Percentiles rank a stretch among this genome's conserved stretches.
Evolutionary conservation across 2,888 invertebrate genomes (phyloP).

Genomic region (Apotomis betuletana): DNA sequence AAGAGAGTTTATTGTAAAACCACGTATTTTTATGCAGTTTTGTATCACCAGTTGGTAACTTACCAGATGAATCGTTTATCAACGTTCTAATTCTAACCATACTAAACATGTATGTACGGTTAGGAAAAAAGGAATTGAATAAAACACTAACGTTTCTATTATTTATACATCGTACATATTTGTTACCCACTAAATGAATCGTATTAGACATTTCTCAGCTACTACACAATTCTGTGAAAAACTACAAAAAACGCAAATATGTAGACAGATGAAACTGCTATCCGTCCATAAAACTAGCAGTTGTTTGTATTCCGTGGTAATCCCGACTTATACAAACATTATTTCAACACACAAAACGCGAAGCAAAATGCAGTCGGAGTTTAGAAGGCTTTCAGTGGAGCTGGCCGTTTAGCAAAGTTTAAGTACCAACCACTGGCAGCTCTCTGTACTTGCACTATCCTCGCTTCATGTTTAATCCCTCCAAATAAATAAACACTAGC

Average conservation of each 20-base stretch:
- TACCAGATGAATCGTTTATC: no score
- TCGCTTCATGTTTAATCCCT: slow-evolving; percentile 68
- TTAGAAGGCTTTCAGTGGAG: slow-evolving; percentile 71
- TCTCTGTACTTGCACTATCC: slow-evolving; percentile 57
- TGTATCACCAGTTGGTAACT: no score
- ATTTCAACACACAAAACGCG: slow-evolving; percentile 63
- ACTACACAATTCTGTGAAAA: not conserved
- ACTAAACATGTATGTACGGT: no score
- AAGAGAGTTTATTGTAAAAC: no score
- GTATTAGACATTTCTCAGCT: no score
- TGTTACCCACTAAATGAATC: not conserved
- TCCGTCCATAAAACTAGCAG: slow-evolving; percentile 22
- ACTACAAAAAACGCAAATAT: slow-evolving; percentile 3
- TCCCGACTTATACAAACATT: slow-evolving; percentile 55
- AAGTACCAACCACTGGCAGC: slow-evolving; percentile 64
- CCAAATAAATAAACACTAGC: slow-evolving; percentile 73
- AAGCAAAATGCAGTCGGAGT: slow-evolving; percentile 64
- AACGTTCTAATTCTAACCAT: no score
- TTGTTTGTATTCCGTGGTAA: slow-evolving; percentile 26
- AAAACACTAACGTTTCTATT: no score
- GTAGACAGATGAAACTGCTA: slow-evolving; percentile 4
- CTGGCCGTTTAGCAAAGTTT: slow-evolving; percentile 76
- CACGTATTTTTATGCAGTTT: no score
- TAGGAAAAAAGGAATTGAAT: no score
- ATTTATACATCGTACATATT: no score